Percentiles rank a stretch among this genome's conserved stretches.
These are phyloP conservation scores for Apodemus agrarius DNA, from an alignment of 2,797 vertebrate genomes.

Conservation along the genomic window DNA sequence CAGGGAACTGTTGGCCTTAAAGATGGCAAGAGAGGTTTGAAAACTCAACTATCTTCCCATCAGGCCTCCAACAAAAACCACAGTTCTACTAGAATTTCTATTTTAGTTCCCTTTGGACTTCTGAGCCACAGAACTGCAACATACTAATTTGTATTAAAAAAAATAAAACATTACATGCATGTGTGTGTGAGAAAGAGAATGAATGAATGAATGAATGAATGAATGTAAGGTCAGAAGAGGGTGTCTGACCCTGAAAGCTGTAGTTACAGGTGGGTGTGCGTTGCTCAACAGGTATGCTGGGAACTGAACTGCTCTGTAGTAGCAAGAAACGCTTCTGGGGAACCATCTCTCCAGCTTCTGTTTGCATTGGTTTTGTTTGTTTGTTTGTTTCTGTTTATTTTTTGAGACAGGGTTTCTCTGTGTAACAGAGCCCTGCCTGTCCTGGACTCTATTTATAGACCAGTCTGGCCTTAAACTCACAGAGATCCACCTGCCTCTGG, in stretches of 20 bases:
- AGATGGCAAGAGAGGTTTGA: neutral
- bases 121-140: neutral
- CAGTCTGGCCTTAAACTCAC: neutral
- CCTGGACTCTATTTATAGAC: neutral
- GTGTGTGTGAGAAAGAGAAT: neutral
- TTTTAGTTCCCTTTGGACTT: neutral
- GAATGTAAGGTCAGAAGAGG: neutral
- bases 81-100: neutral
- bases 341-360: neutral
- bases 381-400: neutral
- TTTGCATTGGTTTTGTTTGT: neutral
- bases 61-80: neutral
- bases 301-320: neutral
- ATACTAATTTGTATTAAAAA: neutral
- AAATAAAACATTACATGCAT: neutral
- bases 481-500: neutral
- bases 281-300: neutral
- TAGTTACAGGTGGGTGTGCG: neutral
- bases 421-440: neutral
- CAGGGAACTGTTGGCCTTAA: neutral
- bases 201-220: neutral
- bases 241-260: neutral
- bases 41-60: neutral
- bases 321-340: neutral
- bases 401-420: neutral